Base-by-base conservation (phyloP, 2,888 invertebrate species). In the Heliconius ethilla region DNA sequence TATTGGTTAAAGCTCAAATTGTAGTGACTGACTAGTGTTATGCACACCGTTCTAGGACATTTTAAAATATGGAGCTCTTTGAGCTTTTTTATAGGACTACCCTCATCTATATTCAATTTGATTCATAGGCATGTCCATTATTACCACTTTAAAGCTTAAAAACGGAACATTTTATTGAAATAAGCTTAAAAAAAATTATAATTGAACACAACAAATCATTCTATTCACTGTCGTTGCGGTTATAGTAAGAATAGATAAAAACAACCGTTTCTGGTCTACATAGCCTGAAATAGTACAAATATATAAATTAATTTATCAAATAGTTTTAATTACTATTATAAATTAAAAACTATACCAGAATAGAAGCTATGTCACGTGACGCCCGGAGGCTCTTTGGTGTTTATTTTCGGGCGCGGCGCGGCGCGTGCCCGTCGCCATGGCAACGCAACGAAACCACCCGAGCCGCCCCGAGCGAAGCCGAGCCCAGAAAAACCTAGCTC, bases 331-430 rank as follows among this genome's bases (percentile, higher is more conserved):
- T 15, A 45, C 15, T 25, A 40, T 7, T 1, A 15, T 45, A 69
- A 45, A 69, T 69, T 25, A 25, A 40, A 37, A 69, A 18, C 40
- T 40, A 45, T 5, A 25, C 40, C 9, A 55, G 63, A 66, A 75
- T 65, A 55, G 66, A 75, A 66, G 72, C 65, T 67, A 72, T 69
- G 77, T 81, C 82, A 82, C 80, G 82, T 81, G 82, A 81, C 76
- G 70, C 65, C 77, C 75, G 72, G 74, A 81, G 80, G 81, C 76
- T 78, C 78, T 79, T 81, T 81, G 86, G 86, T 93, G 92, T 93
- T 93, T 93, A 91, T 93, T 93, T 93, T 92, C 89, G 87, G 92
- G 87, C 87, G 88, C 88, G 87, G 86, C 86, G 87, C 86, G 82
- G 79, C 82, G 90, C 90, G 89, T 90, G 89, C 89, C 86, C 85